These are phyloP conservation scores for Oryzias javanicus DNA, from an alignment of 2,113 vertebrate species.

Conservation along the genomic window DNA sequence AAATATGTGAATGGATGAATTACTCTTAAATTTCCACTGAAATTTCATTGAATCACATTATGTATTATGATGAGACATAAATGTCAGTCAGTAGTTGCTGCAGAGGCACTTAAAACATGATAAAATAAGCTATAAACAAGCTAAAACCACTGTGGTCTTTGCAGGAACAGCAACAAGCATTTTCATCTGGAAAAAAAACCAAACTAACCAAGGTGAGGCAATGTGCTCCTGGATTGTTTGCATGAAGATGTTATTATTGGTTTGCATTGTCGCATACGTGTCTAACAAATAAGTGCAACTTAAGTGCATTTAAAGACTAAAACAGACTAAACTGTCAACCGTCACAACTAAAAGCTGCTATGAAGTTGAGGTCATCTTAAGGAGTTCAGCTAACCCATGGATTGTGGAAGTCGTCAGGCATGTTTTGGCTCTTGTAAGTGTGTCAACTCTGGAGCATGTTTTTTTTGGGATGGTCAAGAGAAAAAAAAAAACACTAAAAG, in stretches of 20 bases:
- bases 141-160: constrained; percentile 12
- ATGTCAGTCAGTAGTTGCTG: not conserved
- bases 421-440: constrained; percentile 43
- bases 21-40: not conserved
- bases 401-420: constrained; percentile 37
- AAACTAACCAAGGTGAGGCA: constrained; percentile 66
- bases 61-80: not conserved
- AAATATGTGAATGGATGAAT: too few relatives aligned
- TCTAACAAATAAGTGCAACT: not conserved
- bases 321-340: not conserved
- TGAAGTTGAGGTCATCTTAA: not conserved
- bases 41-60: not conserved
- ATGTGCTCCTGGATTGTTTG: not conserved
- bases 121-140: constrained; percentile 39
- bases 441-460: constrained; percentile 30
- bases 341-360: not conserved
- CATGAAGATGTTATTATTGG: constrained; percentile 13
- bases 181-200: constrained; percentile 45
- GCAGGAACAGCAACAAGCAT: constrained; percentile 49
- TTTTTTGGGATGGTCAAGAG: constrained; percentile 15
- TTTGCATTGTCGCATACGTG: constrained; percentile 2
- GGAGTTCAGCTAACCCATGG: constrained; percentile 49
- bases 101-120: not conserved
- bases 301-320: constrained; percentile 4
- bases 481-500: constrained; percentile 51